These are phyloP conservation scores for Ophioderma brevispina DNA, from an alignment of 35 echinoderm and acorn worm genomes.

Conservation along the genomic window DNA sequence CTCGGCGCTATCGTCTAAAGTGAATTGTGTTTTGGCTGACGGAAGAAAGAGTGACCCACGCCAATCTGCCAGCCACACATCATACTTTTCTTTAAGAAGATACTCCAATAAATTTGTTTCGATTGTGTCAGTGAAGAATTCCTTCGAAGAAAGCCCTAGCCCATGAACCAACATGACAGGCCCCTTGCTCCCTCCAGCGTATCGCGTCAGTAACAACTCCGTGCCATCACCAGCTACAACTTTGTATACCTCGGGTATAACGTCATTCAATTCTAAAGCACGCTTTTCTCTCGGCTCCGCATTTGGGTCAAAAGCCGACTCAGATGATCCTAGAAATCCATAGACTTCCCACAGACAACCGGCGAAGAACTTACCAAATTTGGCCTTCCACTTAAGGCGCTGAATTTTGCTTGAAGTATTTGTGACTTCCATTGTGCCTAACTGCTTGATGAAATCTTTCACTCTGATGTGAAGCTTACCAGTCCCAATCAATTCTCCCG, in stretches of 20 bases:
- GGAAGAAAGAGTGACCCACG: conserved; percentile 32
- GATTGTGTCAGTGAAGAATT: conserved; percentile 58
- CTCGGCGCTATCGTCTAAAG: conserved; percentile 50
- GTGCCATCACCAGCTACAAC: conserved; percentile 51
- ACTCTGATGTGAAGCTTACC: conserved; percentile 48
- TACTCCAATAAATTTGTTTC: conserved; percentile 66
- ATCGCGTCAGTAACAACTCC: conserved; percentile 47
- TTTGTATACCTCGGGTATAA: conserved; percentile 26
- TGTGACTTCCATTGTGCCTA: conserved; percentile 57
- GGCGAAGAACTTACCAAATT: conserved; percentile 53
- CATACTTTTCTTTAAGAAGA: conserved; percentile 40
- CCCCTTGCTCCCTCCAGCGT: conserved; percentile 48
- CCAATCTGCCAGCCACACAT: conserved; percentile 68
- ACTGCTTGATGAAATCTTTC: conserved; percentile 64
- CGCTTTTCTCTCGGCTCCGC: conserved; percentile 13
- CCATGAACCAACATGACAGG: conserved; percentile 64
- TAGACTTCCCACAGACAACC: conserved; percentile 67
- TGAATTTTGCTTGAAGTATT: conserved; percentile 32
- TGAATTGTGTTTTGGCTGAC: conserved; percentile 32
- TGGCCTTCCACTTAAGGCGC: conserved; percentile 37
- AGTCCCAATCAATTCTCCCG: conserved; percentile 33
- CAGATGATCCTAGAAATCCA: conserved; percentile 21
- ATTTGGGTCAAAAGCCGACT: conserved; percentile 24
- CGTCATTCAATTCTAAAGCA: conserved; percentile 18
- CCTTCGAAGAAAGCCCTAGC: conserved; percentile 34